Percentiles rank a stretch among this genome's conserved stretches.
These are phyloP conservation scores for Gorsachius magnificus DNA, from an alignment of 2,797 vertebrate genomes.

Conservation along the genomic window DNA sequence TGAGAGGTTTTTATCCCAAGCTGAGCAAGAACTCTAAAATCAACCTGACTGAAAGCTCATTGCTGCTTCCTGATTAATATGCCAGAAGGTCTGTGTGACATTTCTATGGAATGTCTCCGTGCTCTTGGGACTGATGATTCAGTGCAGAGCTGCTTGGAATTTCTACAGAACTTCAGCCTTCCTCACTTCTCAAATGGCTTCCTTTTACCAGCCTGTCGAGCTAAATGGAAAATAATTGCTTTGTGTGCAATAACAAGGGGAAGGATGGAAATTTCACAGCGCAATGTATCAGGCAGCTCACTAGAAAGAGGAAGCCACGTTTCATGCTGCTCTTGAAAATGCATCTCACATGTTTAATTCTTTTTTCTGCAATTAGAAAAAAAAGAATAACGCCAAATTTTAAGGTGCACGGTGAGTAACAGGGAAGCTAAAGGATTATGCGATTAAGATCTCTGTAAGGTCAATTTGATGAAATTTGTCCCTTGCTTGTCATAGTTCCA, in stretches of 20 bases:
- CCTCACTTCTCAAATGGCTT: neutral
- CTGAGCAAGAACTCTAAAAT: neutral
- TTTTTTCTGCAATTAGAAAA: neutral
- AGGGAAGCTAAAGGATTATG: neutral
- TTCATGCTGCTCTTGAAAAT: neutral
- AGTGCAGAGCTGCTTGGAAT: slow-evolving; percentile 34
- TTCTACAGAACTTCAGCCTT: slow-evolving; percentile 27
- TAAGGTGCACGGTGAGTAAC: neutral
- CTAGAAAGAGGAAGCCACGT: neutral
- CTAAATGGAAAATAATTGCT: slow-evolving; percentile 17
- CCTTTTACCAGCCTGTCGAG: slow-evolving; percentile 16
- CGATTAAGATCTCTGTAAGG: neutral
- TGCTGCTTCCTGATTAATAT: slow-evolving; percentile 50
- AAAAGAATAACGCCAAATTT: neutral
- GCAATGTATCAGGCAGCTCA: neutral
- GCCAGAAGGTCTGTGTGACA: slow-evolving; percentile 58
- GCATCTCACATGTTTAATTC: neutral
- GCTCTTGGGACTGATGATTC: slow-evolving; percentile 68
- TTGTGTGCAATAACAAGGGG: neutral
- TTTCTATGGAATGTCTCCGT: slow-evolving; percentile 38
- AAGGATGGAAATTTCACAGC: slow-evolving; percentile 17
- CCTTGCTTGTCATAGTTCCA: neutral
- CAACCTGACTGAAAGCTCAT: neutral
- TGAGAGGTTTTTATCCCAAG: neutral
- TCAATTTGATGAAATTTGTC: neutral